Evolutionary conservation across 2,888 invertebrate genomes (phyloP).

Genomic region (Diogma glabrata): DNA sequence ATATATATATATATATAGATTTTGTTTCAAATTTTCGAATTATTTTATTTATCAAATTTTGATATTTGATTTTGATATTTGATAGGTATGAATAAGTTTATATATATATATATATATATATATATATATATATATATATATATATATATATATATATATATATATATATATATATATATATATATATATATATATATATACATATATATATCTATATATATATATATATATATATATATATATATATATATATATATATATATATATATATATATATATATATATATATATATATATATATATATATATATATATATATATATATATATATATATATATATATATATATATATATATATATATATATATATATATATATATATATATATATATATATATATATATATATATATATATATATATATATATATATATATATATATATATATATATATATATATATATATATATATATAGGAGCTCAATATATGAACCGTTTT

Average conservation of each 20-base stretch:
- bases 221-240: slow-evolving; percentile 1
- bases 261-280: slow-evolving; percentile 3
- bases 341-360: slow-evolving; percentile 2
- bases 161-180: slow-evolving; percentile 3
- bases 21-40: too few species aligned
- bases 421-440: too few species aligned
- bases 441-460: too few species aligned
- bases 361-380: not conserved
- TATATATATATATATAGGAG: too few species aligned
- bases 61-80: too few species aligned
- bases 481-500: too few species aligned
- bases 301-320: too few species aligned
- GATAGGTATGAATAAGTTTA: too few species aligned
- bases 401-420: too few species aligned
- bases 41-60: too few species aligned
- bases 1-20: too few species aligned
- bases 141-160: slow-evolving; percentile 3
- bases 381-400: too few species aligned
- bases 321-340: slow-evolving; percentile 3
- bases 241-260: slow-evolving; percentile 3
- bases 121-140: slow-evolving; percentile 3
- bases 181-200: slow-evolving; percentile 3
- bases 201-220: not conserved
- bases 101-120: slow-evolving; percentile 3
- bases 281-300: slow-evolving; percentile 3